Percentiles rank a stretch among this genome's conserved stretches.
phyloP scores from a whole-genome alignment of 2,888 invertebrate genomes.

The Allygus modestus region DNA sequence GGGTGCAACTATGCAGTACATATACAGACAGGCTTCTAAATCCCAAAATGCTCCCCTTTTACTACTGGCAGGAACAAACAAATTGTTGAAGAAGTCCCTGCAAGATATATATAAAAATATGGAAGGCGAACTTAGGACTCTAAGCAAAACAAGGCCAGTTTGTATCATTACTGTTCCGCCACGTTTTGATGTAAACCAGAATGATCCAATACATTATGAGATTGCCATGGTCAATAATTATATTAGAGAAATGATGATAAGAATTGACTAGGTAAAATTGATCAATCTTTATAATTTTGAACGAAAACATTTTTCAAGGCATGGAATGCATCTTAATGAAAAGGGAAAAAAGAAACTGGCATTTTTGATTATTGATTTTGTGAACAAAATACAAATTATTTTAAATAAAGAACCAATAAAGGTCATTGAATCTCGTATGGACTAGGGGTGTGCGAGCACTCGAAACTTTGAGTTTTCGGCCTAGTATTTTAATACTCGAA shows the following conservation, averaged over 20 bases:
- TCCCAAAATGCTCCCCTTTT: neutral
- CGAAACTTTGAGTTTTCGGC: too few species aligned
- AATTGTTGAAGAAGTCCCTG: neutral
- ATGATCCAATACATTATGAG: neutral
- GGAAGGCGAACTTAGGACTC: neutral
- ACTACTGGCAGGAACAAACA: constrained; percentile 22
- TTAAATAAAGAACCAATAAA: neutral
- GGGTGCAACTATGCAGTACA: neutral
- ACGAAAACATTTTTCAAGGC: constrained; percentile 4
- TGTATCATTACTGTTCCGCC: constrained; percentile 2
- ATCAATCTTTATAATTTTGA: constrained; percentile 16
- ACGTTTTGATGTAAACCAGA: neutral
- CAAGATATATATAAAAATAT: neutral
- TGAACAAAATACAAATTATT: neutral
- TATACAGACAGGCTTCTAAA: neutral
- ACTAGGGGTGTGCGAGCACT: too few species aligned
- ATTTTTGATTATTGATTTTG: constrained; percentile 10
- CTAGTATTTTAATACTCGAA: too few species aligned
- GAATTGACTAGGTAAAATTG: neutral
- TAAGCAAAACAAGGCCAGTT: neutral
- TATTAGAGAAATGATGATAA: neutral
- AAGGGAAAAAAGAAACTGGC: constrained; percentile 12
- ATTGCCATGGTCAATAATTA: neutral
- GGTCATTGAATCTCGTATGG: constrained; percentile 1
- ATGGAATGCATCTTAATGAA: constrained; percentile 1